Percentiles rank a stretch among this genome's conserved stretches.
Conservation (phyloP, 2,797 vertebrate species). For the Thripadectes ignobilis region DNA sequence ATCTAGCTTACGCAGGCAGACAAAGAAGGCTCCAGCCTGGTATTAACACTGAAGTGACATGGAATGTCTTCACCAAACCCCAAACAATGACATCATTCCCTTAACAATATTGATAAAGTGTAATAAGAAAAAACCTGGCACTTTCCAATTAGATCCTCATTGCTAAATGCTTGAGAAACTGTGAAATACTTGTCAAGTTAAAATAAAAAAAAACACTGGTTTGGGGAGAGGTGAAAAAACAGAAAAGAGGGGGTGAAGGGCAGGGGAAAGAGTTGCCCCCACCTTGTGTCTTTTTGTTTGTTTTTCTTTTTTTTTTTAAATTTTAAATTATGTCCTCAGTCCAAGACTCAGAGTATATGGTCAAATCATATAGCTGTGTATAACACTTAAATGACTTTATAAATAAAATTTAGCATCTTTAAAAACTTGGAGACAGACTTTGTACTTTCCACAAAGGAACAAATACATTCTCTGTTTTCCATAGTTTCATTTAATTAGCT, state of each 20-base stretch:
- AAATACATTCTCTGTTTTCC: not conserved
- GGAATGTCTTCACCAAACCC: constrained; percentile 87
- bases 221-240: not conserved
- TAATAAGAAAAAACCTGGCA: constrained; percentile 68
- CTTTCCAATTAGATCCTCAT: constrained; percentile 65
- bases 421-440: not conserved
- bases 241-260: not conserved
- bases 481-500: not conserved
- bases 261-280: not conserved
- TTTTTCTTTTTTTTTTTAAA: not conserved
- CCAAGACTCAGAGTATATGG: not conserved
- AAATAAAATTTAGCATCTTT: not conserved
- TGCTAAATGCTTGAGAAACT: constrained; percentile 58
- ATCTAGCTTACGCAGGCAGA: constrained; percentile 86
- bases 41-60: constrained; percentile 85
- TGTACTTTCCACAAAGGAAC: not conserved
- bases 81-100: constrained; percentile 88
- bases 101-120: constrained; percentile 85
- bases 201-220: not conserved
- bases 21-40: constrained; percentile 88
- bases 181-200: constrained; percentile 38
- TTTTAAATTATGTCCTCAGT: not conserved
- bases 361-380: not conserved
- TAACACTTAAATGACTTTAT: not conserved
- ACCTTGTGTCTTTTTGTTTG: not conserved